Base-by-base conservation (phyloP, 2,797 vertebrate genomes). In the Chloroceryle inda region DNA sequence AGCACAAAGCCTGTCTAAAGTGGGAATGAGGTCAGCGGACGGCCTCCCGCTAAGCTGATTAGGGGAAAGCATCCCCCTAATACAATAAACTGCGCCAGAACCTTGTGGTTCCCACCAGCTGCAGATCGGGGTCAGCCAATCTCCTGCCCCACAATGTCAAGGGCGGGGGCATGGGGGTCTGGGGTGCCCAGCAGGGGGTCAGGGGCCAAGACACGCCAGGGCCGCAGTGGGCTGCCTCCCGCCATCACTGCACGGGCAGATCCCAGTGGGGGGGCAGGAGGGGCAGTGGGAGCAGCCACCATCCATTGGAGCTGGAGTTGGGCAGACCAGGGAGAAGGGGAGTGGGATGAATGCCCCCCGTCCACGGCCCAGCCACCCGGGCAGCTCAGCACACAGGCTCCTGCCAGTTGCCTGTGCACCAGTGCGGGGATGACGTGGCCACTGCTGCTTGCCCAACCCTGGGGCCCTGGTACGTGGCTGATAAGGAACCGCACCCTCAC, bases 21-120 rank as follows among this genome's bases (percentile, higher is more conserved):
- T 31, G 88, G 84, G 91, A 97, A 92, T 44, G 88, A 95, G 97
- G 96, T 94, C 97, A 96, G 56, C 83, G 63, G 78, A 88, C 52
- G 23, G 87, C 84, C 23, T 89, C 77, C 73, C 9, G 1, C 81
- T 97, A 96, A 97, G 95, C 80, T 38, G 97, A 95, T 97, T 97
- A 98, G 80, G 29, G 61, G 49, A 53, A 95, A 94, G 66, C 63
- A 17, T 73, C 85, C 74, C 85, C 72, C 83, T 95, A 95, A 96
- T 92, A 72, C 93, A 93, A 89, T 92, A 82, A 88, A 85, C 81
- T 80, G 76, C 5, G 0, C 53, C 29, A 2, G 42, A 40, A 59
- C 52, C 11, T 21, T 26, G 78, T 24, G 0, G 74, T 79, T 94
- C 85, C 91, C 79, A 74, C 58, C 7, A 0, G 37, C 35, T 71